Evolutionary conservation across 2,888 invertebrate genomes (phyloP).

Genomic region (Synergus umbraculus): DNA sequence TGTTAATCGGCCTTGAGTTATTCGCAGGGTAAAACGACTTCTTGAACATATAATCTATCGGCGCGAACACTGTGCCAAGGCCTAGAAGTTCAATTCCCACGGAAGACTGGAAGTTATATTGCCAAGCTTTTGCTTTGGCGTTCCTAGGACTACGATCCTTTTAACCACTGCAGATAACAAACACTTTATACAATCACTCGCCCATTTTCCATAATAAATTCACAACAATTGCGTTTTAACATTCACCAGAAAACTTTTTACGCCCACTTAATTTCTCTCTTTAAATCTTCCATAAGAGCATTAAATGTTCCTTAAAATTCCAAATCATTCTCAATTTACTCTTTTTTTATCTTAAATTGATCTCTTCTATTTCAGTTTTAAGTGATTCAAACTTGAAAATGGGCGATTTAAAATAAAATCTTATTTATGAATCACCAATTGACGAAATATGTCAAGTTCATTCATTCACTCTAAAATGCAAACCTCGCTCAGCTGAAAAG

Average conservation of each 20-base stretch:
- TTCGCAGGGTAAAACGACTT: neutral
- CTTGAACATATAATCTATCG: slow-evolving; percentile 16
- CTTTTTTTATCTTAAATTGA: neutral
- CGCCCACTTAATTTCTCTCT: neutral
- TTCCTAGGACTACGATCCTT: slow-evolving; percentile 11
- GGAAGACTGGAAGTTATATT: slow-evolving; percentile 26
- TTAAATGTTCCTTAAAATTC: neutral
- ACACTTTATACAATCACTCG: neutral
- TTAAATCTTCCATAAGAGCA: neutral
- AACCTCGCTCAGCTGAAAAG: too few species aligned
- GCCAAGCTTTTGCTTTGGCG: slow-evolving; percentile 7
- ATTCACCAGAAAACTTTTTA: neutral
- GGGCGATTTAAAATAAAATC: too few species aligned
- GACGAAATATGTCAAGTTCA: too few species aligned
- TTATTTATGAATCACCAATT: too few species aligned
- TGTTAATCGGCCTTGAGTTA: slow-evolving; percentile 14
- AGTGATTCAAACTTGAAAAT: too few species aligned
- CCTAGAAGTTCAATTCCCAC: slow-evolving; percentile 37
- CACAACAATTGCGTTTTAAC: neutral
- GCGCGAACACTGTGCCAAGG: slow-evolving; percentile 28
- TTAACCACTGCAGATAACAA: neutral
- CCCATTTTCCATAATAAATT: neutral
- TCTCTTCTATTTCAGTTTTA: too few species aligned
- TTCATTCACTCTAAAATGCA: too few species aligned
- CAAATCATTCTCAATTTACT: neutral